phyloP scores from a whole-genome alignment of 2,888 invertebrate genomes.

The Leucoma salicis region DNA sequence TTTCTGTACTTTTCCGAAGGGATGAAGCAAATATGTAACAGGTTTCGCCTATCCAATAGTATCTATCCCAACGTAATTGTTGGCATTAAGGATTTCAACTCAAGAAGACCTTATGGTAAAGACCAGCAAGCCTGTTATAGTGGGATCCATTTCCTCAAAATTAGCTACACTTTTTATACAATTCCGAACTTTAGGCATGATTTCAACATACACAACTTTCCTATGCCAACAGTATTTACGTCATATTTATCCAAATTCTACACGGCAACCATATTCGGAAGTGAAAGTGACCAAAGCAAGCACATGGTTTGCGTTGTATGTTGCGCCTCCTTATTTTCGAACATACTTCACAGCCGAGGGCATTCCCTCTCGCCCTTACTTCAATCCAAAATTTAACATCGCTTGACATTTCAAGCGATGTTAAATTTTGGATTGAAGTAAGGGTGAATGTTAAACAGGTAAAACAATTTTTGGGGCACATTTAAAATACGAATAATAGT shows the following conservation, averaged over 20 bases:
- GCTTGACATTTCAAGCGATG: constrained; percentile 30
- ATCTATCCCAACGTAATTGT: too few species aligned
- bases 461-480: constrained; percentile 33
- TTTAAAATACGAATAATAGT: constrained; percentile 25
- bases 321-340: constrained; percentile 35
- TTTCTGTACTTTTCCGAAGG: too few species aligned
- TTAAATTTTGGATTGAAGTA: constrained; percentile 37
- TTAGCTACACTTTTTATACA: too few species aligned
- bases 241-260: constrained; percentile 4
- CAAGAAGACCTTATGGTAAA: too few species aligned
- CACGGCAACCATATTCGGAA: constrained; percentile 1
- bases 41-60: too few species aligned
- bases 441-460: constrained; percentile 44
- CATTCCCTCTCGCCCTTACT: constrained; percentile 41
- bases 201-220: too few species aligned
- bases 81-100: too few species aligned
- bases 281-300: background rate
- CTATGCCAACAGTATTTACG: background rate
- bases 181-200: too few species aligned
- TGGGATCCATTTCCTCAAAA: too few species aligned
- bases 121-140: too few species aligned
- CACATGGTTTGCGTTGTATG: background rate
- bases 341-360: constrained; percentile 1
- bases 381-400: constrained; percentile 38
- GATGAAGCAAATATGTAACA: too few species aligned